phyloP scores from a whole-genome alignment of 1,140 invertebrate species.

The Danaus plexippus region DNA sequence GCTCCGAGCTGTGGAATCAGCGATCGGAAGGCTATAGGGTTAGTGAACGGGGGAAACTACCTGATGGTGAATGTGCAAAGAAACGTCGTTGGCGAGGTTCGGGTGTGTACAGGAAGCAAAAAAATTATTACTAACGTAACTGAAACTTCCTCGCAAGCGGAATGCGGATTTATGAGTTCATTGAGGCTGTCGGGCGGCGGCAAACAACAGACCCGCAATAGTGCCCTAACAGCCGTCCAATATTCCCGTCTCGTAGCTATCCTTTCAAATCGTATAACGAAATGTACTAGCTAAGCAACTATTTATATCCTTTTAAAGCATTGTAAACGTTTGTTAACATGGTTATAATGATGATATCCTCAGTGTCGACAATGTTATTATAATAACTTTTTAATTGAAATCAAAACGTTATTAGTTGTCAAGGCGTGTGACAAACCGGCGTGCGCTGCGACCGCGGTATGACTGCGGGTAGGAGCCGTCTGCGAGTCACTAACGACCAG shows the following conservation, averaged over 20 bases:
- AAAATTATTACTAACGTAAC: conserved; percentile 55
- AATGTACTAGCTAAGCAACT: conserved; percentile 4
- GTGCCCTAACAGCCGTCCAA: conserved; percentile 46
- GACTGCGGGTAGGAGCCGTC: conserved; percentile 38
- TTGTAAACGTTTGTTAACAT: conserved; percentile 4
- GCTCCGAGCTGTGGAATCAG: conserved; percentile 74
- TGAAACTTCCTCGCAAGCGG: conserved; percentile 42
- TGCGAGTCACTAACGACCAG: conserved; percentile 24
- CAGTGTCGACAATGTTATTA: too few species aligned
- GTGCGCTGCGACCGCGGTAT: conserved; percentile 48
- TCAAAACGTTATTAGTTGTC: conserved; percentile 6
- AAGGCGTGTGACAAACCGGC: conserved; percentile 27
- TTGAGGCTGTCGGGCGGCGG: conserved; percentile 50
- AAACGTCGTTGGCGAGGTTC: conserved; percentile 49
- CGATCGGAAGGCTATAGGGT: conserved; percentile 63
- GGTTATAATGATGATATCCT: conserved; percentile 2
- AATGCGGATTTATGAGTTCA: conserved; percentile 46
- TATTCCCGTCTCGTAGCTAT: conserved; percentile 41
- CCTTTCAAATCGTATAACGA: conserved; percentile 19
- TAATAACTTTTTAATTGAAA: too few species aligned
- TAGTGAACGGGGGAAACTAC: conserved; percentile 43
- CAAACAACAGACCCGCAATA: conserved; percentile 56
- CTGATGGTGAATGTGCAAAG: conserved; percentile 26
- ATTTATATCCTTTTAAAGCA: conserved; percentile 1
- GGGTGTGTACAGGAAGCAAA: conserved; percentile 31